Base-by-base conservation (phyloP, 2,888 invertebrate species). In the Neoscelio sp. region DNA sequence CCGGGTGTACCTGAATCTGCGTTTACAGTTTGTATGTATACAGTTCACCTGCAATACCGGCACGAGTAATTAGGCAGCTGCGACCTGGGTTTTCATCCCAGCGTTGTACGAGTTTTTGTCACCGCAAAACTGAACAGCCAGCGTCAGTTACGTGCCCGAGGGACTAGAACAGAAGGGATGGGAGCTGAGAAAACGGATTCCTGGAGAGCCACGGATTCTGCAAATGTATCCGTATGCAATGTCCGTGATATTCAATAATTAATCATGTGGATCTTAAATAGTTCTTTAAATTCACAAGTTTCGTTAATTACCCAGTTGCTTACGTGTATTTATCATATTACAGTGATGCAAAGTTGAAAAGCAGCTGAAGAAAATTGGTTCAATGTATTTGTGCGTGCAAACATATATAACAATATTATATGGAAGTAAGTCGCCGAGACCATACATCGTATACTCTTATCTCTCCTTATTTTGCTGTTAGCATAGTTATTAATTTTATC, bases 11-110 rank as follows among this genome's bases (percentile, higher is more conserved):
- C 76, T 75, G 78, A 58, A 67, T 65, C 65, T 50, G 75, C 54
- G 42, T 71, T 79, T 62, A 71, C 42, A 46, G 75, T 74, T 71
- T 62, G 62, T 38, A 65, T 78, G 78, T 80, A 80, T 79, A 68
- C 78, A 75, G 64, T 33, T 68, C 78, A 84, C 82, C 80, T 82
- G 82, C 80, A 83, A 84, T 76, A 48, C 65, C 68, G 40, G 80
- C 64, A 50, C 73, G 83, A 78, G 73, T 82, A 84, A 84, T 84
- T 84, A 84, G 80, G 62, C 68, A 56, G 78, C 71, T 65, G 30
- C 58, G 52, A 77, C 52, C 52, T 58, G 68, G 56, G 56, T 64
- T 77, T 80, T 56, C 80, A 67, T 77, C 58, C 62, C 44, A 64
- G 17, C 67, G 67, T 52, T 67, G 70, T 58, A 74, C 38, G 73